These are phyloP conservation scores for Pelosia muscerda DNA, from an alignment of 2,888 invertebrate genomes.

Conservation along the genomic window DNA sequence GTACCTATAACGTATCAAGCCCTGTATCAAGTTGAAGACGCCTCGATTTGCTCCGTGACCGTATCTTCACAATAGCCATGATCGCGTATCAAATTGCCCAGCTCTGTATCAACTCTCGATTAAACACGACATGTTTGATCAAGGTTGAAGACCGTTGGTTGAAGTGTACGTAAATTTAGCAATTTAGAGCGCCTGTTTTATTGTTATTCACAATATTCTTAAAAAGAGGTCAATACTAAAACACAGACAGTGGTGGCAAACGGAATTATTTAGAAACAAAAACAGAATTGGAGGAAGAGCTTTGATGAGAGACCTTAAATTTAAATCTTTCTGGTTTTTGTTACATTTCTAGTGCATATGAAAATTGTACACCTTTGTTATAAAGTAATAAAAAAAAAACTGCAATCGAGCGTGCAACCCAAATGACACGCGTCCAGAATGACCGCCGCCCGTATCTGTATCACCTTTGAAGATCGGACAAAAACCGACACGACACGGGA, in stretches of 20 bases:
- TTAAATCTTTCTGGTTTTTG: no score
- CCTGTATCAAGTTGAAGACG: constrained; percentile 25
- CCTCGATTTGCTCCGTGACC: constrained; percentile 38
- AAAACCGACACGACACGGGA: constrained; percentile 15
- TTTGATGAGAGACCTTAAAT: no score
- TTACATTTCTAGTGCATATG: no score
- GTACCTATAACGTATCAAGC: neutral
- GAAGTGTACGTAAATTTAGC: constrained; percentile 25
- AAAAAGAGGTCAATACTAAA: constrained; percentile 23
- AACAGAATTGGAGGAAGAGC: neutral
- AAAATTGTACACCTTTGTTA: no score
- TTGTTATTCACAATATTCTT: constrained; percentile 35
- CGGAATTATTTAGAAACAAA: neutral
- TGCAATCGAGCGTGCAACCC: neutral
- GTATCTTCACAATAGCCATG: constrained; percentile 32
- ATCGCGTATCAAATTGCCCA: constrained; percentile 30
- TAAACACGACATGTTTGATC: no score
- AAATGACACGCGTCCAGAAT: neutral
- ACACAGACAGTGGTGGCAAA: no score
- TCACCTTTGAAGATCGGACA: no score
- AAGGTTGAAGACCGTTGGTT: no score
- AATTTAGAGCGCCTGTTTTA: constrained; percentile 31
- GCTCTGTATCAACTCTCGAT: constrained; percentile 26
- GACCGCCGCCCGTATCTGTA: no score
- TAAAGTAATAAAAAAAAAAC: no score